Conservation (phyloP, 2,797 vertebrate species). For the Molossus alvarezi region DNA sequence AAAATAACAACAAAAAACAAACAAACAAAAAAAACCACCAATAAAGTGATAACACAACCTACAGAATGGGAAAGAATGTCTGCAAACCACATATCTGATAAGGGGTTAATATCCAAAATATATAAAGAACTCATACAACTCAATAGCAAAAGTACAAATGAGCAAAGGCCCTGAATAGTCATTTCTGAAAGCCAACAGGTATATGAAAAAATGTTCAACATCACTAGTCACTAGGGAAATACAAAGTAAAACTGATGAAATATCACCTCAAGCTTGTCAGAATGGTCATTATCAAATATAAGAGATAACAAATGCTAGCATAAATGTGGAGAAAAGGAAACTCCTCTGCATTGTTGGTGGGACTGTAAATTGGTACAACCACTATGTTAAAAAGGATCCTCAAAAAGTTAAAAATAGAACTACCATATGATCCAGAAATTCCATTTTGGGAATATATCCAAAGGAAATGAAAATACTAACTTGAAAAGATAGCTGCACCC, state of each 20-base stretch:
- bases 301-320: not conserved
- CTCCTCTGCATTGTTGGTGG: not conserved
- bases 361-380: not conserved
- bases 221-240: not conserved
- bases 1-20: not conserved
- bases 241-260: not conserved
- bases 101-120: not conserved
- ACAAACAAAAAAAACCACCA: not conserved
- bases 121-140: not conserved
- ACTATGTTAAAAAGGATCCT: not conserved
- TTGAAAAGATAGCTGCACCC: not conserved
- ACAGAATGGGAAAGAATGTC: not conserved
- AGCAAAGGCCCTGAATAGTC: not conserved
- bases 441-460: not conserved
- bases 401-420: slow-evolving; percentile 5
- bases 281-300: not conserved
- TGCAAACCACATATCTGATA: not conserved
- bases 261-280: not conserved
- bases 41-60: not conserved
- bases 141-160: not conserved
- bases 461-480: not conserved
- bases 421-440: not conserved
- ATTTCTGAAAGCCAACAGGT: not conserved
- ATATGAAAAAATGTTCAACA: not conserved
- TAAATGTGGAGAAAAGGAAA: not conserved